Evolutionary conservation across 2,113 vertebrate species (phyloP).

Genomic region (Sterrhoptilus dennistouni): DNA sequence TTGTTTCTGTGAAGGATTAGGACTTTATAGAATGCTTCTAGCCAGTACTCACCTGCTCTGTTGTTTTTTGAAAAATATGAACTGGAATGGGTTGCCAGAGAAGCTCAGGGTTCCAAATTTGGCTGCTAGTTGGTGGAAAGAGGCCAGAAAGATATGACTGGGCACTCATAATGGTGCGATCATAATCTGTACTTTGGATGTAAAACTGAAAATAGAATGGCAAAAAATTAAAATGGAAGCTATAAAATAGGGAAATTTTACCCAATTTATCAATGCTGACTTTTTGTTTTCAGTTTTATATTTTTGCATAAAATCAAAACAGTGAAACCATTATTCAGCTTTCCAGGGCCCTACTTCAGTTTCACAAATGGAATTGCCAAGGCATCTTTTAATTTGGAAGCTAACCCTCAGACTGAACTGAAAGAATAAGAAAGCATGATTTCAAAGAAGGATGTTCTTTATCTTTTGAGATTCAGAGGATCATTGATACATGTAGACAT

Average conservation of each 20-base stretch:
- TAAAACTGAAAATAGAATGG: slow-evolving; percentile 76
- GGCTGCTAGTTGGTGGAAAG: slow-evolving; percentile 77
- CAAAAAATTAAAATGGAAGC: not conserved
- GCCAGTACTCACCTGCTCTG: slow-evolving; percentile 78
- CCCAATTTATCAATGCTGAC: not conserved
- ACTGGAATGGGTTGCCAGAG: slow-evolving; percentile 90
- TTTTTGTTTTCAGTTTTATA: not conserved
- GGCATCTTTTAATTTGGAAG: not conserved
- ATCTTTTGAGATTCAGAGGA: not conserved
- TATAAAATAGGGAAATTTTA: not conserved
- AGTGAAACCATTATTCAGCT: not conserved
- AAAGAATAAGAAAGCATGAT: not conserved
- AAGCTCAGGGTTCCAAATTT: slow-evolving; percentile 76
- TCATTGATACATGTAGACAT: not conserved
- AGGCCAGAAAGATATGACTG: slow-evolving; percentile 85
- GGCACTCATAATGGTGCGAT: slow-evolving; percentile 92
- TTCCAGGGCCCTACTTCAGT: not conserved
- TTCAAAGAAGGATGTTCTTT: not conserved
- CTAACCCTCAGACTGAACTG: not conserved
- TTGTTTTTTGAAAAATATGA: slow-evolving; percentile 77
- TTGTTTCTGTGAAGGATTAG: not conserved
- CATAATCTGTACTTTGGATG: slow-evolving; percentile 87
- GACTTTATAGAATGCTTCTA: not conserved
- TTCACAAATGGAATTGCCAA: not conserved
- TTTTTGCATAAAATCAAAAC: not conserved